A percentile compares a stretch with the other conserved stretches of the same genome.
Conservation (phyloP, 2,888 invertebrate species). For the Mimumesa dahlbomi region DNA sequence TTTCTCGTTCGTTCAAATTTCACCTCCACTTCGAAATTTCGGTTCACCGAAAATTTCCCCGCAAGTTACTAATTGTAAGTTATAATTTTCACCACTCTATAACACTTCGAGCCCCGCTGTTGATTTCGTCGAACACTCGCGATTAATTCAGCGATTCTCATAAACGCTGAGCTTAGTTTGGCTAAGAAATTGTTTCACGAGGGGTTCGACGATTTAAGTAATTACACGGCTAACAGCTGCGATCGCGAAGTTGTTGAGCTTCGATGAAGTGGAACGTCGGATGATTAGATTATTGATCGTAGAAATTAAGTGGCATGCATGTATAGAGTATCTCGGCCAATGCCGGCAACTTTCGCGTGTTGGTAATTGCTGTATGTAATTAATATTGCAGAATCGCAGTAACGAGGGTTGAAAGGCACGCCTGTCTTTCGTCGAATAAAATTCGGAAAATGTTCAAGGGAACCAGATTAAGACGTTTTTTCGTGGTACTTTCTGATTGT, state of each 20-base stretch:
- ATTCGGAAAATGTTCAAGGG: not conserved
- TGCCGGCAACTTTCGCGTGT: conserved; percentile 6
- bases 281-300: conserved; percentile 39
- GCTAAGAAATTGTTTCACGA: conserved; percentile 29
- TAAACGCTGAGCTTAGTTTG: conserved; percentile 46
- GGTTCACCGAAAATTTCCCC: no score
- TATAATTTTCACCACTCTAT: no score
- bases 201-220: not conserved
- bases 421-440: not conserved
- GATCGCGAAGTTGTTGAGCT: conserved; percentile 29
- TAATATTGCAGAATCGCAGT: not conserved
- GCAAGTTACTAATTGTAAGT: no score
- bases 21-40: no score
- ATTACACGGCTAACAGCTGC: conserved; percentile 40
- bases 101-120: no score
- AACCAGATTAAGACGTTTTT: no score
- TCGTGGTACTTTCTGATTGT: no score
- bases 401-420: not conserved
- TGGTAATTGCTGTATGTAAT: conserved; percentile 1
- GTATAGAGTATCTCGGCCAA: conserved; percentile 2
- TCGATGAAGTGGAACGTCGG: conserved; percentile 43
- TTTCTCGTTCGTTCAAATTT: no score
- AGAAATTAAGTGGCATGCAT: conserved; percentile 10
- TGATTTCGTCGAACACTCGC: no score
- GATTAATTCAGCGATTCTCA: conserved; percentile 36